Percentiles rank a stretch among this genome's conserved stretches.
Conservation (phyloP, 2,888 invertebrate genomes). For the Acrobasis repandana region DNA sequence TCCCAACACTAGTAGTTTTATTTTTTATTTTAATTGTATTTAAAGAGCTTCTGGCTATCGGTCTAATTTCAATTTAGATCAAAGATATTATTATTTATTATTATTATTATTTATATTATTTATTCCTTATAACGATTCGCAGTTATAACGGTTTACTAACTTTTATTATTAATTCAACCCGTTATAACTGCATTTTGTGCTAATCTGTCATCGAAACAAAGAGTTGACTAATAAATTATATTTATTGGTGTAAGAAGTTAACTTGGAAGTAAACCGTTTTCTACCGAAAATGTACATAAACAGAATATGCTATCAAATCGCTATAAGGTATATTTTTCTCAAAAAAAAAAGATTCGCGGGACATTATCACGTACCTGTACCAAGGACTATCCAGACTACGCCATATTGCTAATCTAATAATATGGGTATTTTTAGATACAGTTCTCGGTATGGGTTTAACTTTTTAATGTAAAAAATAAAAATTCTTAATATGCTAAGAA, state of each 20-base stretch:
- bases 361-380: too few species aligned
- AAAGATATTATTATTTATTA: not conserved
- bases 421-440: too few species aligned
- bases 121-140: not conserved
- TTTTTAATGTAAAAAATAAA: slow-evolving; percentile 22
- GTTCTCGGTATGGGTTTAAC: too few species aligned
- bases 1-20: slow-evolving; percentile 12
- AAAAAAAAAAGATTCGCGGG: too few species aligned
- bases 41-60: too few species aligned
- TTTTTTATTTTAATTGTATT: not conserved
- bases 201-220: not conserved
- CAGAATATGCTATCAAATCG: too few species aligned
- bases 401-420: too few species aligned
- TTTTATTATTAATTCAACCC: not conserved
- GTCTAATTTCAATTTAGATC: too few species aligned
- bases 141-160: not conserved
- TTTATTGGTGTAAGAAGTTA: not conserved
- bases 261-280: slow-evolving; percentile 13
- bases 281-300: too few species aligned
- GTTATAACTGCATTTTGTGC: not conserved
- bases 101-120: too few species aligned
- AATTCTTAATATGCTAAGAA: slow-evolving; percentile 48
- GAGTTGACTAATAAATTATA: not conserved
- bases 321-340: too few species aligned
- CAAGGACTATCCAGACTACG: too few species aligned